These are phyloP conservation scores for Hololepta plana DNA, from an alignment of 2,888 invertebrate species.

Conservation along the genomic window DNA sequence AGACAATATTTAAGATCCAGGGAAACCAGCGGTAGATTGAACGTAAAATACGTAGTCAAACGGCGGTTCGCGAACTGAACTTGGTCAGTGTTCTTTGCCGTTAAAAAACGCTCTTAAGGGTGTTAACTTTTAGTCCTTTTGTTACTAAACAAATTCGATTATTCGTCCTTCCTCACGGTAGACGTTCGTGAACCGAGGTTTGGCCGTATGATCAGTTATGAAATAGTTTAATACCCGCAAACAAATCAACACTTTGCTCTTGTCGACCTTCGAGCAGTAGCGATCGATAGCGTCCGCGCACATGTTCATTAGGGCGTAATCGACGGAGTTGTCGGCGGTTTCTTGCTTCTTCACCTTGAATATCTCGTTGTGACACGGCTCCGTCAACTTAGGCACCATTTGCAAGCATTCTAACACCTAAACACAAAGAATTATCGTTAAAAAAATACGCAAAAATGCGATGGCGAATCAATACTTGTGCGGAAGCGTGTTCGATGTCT, in stretches of 20 bases:
- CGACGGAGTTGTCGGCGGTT: slow-evolving; percentile 69
- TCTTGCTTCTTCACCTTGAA: slow-evolving; percentile 78
- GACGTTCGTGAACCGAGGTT: too few species aligned
- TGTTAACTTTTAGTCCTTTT: neutral
- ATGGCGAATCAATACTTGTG: slow-evolving; percentile 25
- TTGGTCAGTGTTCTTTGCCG: too few species aligned
- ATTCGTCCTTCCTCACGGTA: too few species aligned
- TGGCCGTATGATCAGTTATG: too few species aligned
- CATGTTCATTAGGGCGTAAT: slow-evolving; percentile 65
- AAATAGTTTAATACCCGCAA: too few species aligned
- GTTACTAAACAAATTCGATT: too few species aligned
- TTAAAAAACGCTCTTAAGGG: too few species aligned
- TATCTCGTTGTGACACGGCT: slow-evolving; percentile 57
- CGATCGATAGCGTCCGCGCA: slow-evolving; percentile 76
- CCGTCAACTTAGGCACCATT: slow-evolving; percentile 38
- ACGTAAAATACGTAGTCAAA: too few species aligned
- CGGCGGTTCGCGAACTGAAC: too few species aligned
- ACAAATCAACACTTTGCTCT: slow-evolving; percentile 53
- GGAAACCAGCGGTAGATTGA: too few species aligned
- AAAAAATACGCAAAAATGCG: neutral
- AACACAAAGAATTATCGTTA: slow-evolving; percentile 5
- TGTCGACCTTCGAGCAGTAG: slow-evolving; percentile 60
- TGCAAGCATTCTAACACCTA: slow-evolving; percentile 70
- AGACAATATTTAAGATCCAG: too few species aligned
- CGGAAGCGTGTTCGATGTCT: slow-evolving; percentile 46